Evolutionary conservation across 1,140 invertebrate genomes (phyloP), one percentile per base, ranked within the genome.

Genomic region (Drosophila biarmipes): DNA sequence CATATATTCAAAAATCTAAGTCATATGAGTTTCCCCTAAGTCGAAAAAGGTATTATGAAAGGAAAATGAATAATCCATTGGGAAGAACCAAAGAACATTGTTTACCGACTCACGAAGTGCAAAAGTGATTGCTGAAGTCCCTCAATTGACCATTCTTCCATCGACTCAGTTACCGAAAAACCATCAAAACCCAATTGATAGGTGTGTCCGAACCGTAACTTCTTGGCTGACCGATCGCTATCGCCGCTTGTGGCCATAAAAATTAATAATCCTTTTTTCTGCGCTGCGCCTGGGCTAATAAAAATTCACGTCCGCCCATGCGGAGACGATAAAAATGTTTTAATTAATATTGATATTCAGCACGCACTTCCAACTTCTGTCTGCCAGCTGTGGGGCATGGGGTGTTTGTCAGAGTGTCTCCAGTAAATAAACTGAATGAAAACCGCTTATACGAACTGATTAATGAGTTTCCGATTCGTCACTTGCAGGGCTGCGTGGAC

Each of bases 401-500:
- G n/a, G 11, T 68, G 19, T 63, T 8, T 55, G 29, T 29, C 19
- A 8, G 21, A 27, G 6, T 10, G 42, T n/a, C 37, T 12, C 12
- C 12, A 15, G 74, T 62, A 58, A 86, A 78, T 51, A 73, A 69
- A 73, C 46, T 31, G 38, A 58, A 78, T 69, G 67, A 48, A 74
- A 71, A 69, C 59, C 48, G 24, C 61, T 34, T 24, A 35, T 35
- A 55, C 21, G 56, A 51, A 56, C 15, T 45, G 15, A 45, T 45
- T 46, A 59, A 53, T 42, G 42, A 45, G 31, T 8, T 54, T 51
- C 63, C 80, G 40, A 80, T 92, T 73, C 90, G 73, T 92, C 69
- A 90, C 57, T 89, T 91, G 5, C 92, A 97, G 95, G 96, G 96
- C 12, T 98, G 97, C 90, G 93, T 94, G 58, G 94, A 95, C 27